phyloP scores from a whole-genome alignment of 1,140 invertebrate species.

The Cheumatopsyche charites region DNA sequence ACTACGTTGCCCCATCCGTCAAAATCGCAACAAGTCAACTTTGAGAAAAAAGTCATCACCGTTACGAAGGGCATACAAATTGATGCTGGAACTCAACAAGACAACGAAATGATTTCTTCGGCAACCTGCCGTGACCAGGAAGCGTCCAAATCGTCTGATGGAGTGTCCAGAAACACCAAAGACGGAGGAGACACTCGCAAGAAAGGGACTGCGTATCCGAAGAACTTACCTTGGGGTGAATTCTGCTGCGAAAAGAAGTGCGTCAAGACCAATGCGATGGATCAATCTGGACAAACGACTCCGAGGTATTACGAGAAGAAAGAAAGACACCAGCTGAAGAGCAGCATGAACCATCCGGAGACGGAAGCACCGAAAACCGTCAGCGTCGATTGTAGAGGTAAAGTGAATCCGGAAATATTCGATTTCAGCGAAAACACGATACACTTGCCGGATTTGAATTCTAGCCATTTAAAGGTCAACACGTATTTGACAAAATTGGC shows the following conservation, averaged over 20 bases:
- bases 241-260: constrained; percentile 47
- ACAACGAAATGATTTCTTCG: neutral
- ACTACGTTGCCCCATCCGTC: constrained; percentile 36
- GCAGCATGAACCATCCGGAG: constrained; percentile 23
- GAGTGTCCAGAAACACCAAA: neutral
- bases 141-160: neutral
- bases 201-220: constrained; percentile 24
- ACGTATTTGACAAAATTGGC: constrained; percentile 54
- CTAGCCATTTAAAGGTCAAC: constrained; percentile 55
- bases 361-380: constrained; percentile 36
- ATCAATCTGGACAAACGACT: constrained; percentile 18
- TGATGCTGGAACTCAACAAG: constrained; percentile 29
- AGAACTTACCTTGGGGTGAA: constrained; percentile 42
- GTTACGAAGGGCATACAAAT: constrained; percentile 41
- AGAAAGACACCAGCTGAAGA: constrained; percentile 27
- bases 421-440: constrained; percentile 46
- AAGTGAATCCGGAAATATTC: constrained; percentile 44
- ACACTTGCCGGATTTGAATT: constrained; percentile 51
- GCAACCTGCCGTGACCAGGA: constrained; percentile 32
- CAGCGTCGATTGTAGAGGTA: constrained; percentile 42
- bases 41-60: constrained; percentile 31
- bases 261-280: constrained; percentile 32
- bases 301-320: constrained; percentile 35
- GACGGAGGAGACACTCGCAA: neutral
- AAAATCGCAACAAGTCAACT: constrained; percentile 15